Evolutionary conservation across 2,888 invertebrate species (phyloP), one percentile per base, ranked within the genome.

Genomic region (Hirtodrosophila trivittata): DNA sequence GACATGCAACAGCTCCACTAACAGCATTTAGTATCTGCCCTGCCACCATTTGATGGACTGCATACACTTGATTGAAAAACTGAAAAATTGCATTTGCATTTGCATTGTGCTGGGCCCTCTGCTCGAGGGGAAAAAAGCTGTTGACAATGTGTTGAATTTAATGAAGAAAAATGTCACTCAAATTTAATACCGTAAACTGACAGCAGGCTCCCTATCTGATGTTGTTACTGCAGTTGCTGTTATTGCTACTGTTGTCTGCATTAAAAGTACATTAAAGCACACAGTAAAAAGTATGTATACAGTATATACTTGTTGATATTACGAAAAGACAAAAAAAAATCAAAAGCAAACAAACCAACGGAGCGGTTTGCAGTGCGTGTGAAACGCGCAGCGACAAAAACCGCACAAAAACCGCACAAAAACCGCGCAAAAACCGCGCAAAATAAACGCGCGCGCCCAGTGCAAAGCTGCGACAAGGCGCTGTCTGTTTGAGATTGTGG

Each of bases 161-260:
- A 74, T 75, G 75, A 75, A 72, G 72, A 75, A 59, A 75, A 68
- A 71, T 74, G 75, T 75, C 74, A 71, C 52, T 75, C 75, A 64
- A 73, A 55, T 60, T 64, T 60, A 60, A 46, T 75, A 71, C 63
- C 62, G 62, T 55, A 54, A 66, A 57, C 59, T 51, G 63, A 42
- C 70, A 54, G 52, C 50, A 45, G 39, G 49, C 21, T 14, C 1
- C 9, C 41, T 33, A 16, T 39, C 9, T 25, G 49, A 8, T 26
- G 41, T 32, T 55, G 47, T 37, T 51, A 42, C 35, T 45, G 41
- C 30, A 33, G 59, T 42, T 42, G 45, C 12, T 52, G 52, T 45
- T 55, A 56, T 42, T 32, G 41, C 12, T 32, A 14, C n/a, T 35
- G 59, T 38, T 66, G 55, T 64, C 64, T 64, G 55, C 72, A 75